phyloP scores from a whole-genome alignment of 2,113 vertebrate species.

The Notiomystis cincta region DNA sequence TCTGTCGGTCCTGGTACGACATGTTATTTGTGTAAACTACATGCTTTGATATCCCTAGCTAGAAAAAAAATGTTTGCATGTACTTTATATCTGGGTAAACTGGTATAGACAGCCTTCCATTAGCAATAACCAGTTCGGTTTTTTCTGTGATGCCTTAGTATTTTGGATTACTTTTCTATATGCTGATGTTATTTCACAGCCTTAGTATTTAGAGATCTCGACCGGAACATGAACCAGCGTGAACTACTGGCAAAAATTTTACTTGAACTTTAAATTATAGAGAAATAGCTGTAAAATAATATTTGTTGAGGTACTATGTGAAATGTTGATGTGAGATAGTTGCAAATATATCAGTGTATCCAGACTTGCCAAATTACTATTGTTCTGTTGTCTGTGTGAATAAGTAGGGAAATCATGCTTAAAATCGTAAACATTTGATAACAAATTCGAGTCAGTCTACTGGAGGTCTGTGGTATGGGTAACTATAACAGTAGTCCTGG shows the following conservation, averaged over 20 bases:
- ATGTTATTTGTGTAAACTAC: background rate
- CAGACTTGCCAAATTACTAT: background rate
- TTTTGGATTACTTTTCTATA: background rate
- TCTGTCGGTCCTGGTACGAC: background rate
- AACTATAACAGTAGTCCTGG: background rate
- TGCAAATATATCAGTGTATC: background rate
- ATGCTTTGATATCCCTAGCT: background rate
- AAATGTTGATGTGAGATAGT: background rate
- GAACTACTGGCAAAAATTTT: background rate
- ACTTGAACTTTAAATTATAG: background rate
- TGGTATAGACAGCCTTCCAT: background rate
- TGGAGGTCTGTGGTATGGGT: background rate
- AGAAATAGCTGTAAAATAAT: background rate
- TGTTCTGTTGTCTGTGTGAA: background rate
- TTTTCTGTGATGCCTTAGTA: background rate
- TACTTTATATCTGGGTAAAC: background rate
- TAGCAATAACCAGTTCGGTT: background rate
- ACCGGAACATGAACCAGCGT: background rate
- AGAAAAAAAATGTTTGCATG: background rate
- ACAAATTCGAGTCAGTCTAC: background rate
- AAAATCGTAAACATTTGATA: background rate
- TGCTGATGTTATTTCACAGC: background rate
- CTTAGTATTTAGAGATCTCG: background rate
- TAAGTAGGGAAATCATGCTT: background rate
- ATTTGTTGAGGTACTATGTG: rapidly evolving